phyloP scores from a whole-genome alignment of 2,888 invertebrate genomes.

The Drosophila meridionalis region DNA sequence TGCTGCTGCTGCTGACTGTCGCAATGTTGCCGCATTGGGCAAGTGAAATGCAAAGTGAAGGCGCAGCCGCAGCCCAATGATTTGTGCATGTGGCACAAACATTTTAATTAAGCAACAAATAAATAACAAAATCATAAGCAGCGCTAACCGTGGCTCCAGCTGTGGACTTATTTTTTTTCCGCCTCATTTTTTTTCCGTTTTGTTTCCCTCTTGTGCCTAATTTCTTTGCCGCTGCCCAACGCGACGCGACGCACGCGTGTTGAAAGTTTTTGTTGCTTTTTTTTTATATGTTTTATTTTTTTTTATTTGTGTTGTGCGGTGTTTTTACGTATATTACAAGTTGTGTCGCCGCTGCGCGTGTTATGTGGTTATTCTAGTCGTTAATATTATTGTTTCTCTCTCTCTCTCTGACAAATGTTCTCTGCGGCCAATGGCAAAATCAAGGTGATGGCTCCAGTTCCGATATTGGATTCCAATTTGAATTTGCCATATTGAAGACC shows the following conservation, averaged over 20 bases:
- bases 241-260: conserved; percentile 60
- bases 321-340: background rate
- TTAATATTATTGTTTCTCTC: conserved; percentile 22
- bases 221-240: conserved; percentile 12
- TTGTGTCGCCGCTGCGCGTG: background rate
- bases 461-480: conserved; percentile 5
- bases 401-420: conserved; percentile 68
- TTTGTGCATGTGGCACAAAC: conserved; percentile 47
- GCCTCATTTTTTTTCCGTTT: background rate
- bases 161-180: background rate
- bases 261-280: conserved; percentile 33
- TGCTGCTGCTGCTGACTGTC: conserved; percentile 15
- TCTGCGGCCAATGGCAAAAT: conserved; percentile 77
- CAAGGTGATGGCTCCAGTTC: conserved; percentile 59
- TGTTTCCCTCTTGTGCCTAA: background rate
- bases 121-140: conserved; percentile 24
- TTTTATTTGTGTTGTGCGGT: conserved; percentile 1
- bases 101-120: conserved; percentile 43
- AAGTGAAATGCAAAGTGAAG: conserved; percentile 57
- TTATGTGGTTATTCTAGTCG: conserved; percentile 1
- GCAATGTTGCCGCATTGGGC: conserved; percentile 40
- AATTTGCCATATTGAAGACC: no score
- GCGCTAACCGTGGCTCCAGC: conserved; percentile 20
- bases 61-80: conserved; percentile 53
- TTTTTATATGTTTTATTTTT: background rate